Evolutionary conservation across 2,113 vertebrate species (phyloP).

Genomic region (Panurus biarmicus): DNA sequence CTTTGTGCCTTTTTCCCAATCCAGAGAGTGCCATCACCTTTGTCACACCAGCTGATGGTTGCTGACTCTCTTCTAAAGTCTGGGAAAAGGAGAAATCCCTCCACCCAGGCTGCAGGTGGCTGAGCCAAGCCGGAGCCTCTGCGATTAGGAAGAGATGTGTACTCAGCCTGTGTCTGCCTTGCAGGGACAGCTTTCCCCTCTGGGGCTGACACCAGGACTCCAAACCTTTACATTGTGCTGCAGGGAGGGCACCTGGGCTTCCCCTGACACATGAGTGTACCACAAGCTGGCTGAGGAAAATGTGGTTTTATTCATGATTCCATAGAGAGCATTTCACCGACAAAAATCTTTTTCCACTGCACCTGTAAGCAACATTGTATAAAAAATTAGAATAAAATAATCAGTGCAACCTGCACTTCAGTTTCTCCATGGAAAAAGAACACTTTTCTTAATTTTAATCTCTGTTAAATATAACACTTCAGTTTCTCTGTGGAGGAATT

Average conservation of each 20-base stretch:
- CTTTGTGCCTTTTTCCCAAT: background rate
- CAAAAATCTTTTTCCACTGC: background rate
- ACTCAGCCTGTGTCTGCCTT: background rate
- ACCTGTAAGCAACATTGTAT: background rate
- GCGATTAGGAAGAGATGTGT: rapidly evolving
- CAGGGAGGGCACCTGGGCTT: background rate
- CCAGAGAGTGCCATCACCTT: background rate
- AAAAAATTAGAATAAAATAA: background rate
- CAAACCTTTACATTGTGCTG: rapidly evolving
- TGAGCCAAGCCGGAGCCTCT: background rate
- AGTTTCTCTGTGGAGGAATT: background rate
- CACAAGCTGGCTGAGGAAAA: background rate
- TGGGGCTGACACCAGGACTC: background rate
- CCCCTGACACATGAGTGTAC: background rate
- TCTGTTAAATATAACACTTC: background rate
- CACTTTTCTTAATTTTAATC: background rate
- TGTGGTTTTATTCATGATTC: background rate
- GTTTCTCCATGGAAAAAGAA: background rate
- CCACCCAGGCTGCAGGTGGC: background rate
- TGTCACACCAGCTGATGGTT: background rate
- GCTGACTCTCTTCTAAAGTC: background rate
- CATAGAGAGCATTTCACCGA: background rate
- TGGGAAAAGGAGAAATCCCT: background rate
- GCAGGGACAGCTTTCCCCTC: background rate
- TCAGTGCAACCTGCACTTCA: background rate